These are phyloP conservation scores for Scarus forsteni DNA, from an alignment of 2,797 vertebrate genomes.

Conservation along the genomic window DNA sequence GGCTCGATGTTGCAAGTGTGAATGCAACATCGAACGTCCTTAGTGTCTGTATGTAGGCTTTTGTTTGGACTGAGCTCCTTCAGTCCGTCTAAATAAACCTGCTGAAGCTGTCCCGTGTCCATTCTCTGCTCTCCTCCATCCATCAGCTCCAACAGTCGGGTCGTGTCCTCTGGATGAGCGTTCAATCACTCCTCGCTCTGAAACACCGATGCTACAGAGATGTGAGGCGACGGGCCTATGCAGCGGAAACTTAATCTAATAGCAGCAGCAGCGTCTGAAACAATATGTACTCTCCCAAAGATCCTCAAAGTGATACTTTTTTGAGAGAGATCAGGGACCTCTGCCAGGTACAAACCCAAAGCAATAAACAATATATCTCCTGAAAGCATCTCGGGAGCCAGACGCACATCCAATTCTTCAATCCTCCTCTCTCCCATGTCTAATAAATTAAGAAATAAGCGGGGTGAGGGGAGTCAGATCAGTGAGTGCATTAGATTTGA, in stretches of 20 bases:
- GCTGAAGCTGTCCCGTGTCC: not conserved
- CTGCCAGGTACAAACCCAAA: slow-evolving; percentile 64
- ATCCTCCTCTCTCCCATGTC: slow-evolving; percentile 65
- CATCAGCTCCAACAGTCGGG: not conserved
- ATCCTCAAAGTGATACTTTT: slow-evolving; percentile 31
- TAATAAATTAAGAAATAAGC: slow-evolving; percentile 84
- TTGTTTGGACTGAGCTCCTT: not conserved
- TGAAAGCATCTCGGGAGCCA: slow-evolving; percentile 62
- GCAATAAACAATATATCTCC: slow-evolving; percentile 81
- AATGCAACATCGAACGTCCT: too few species aligned
- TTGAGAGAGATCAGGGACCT: slow-evolving; percentile 25
- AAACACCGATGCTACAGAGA: not conserved
- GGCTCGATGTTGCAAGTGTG: too few species aligned
- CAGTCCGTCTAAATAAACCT: slow-evolving; percentile 3
- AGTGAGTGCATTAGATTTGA: slow-evolving; percentile 79
- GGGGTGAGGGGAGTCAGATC: slow-evolving; percentile 80
- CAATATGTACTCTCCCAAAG: slow-evolving; percentile 32
- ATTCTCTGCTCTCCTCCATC: not conserved
- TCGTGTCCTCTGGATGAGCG: not conserved
- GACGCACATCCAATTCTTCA: slow-evolving; percentile 52
- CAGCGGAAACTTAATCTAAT: slow-evolving; percentile 12
- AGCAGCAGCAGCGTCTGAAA: slow-evolving; percentile 14
- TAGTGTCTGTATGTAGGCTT: too few species aligned
- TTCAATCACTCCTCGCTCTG: slow-evolving; percentile 1
- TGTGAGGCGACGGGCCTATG: slow-evolving; percentile 1